phyloP scores from a whole-genome alignment of 2,797 vertebrate genomes.

The Sardinella longiceps region DNA sequence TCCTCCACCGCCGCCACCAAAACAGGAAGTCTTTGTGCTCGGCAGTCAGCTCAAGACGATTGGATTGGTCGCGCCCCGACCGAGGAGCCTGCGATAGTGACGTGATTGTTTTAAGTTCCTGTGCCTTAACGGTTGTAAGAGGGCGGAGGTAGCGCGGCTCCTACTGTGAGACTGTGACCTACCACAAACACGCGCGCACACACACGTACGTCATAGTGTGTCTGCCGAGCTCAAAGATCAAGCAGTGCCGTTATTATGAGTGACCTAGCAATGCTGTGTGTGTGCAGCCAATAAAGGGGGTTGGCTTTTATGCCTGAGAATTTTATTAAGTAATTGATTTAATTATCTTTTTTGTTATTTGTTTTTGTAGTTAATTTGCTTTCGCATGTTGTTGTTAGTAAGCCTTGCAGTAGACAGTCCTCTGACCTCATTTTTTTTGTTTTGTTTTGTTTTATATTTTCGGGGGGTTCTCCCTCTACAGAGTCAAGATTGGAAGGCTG shows the following conservation, averaged over 20 bases:
- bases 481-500: constrained; percentile 98
- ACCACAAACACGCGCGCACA: neutral
- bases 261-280: neutral
- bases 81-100: neutral
- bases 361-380: neutral
- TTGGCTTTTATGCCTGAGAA: neutral
- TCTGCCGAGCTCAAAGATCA: neutral
- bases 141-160: neutral
- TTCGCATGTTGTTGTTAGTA: constrained; percentile 2
- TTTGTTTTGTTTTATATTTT: neutral
- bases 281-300: neutral
- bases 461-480: constrained; percentile 64
- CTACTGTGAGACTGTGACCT: neutral
- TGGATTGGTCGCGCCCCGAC: constrained; percentile 19
- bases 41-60: neutral
- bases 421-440: neutral
- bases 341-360: neutral
- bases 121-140: constrained; percentile 20
- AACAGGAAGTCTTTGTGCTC: constrained; percentile 27
- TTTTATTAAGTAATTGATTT: constrained; percentile 8
- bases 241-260: neutral
- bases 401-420: neutral
- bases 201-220: neutral
- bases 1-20: neutral
- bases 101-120: constrained; percentile 26